Percentiles rank a stretch among this genome's conserved stretches.
Evolutionary conservation across 2,113 vertebrate species (phyloP).

Genomic region (Aldabrachelys gigantea): DNA sequence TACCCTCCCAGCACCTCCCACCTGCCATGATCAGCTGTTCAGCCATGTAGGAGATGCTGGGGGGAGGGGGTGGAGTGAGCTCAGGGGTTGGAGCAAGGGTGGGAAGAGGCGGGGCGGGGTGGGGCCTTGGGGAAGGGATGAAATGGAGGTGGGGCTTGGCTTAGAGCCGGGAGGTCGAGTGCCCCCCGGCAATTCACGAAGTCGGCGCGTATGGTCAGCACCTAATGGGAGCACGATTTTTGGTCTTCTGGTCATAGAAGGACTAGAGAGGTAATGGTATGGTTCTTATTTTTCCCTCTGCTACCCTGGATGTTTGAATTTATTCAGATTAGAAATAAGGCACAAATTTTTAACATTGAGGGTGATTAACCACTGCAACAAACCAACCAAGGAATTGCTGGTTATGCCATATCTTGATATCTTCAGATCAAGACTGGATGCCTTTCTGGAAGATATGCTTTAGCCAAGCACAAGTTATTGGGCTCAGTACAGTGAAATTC

Average conservation of each 20-base stretch:
- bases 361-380: not conserved
- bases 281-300: not conserved
- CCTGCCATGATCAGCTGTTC: too few species aligned
- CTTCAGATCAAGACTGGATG: not conserved
- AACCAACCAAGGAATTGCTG: not conserved
- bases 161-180: too few species aligned
- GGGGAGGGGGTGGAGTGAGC: too few species aligned
- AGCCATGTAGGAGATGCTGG: too few species aligned
- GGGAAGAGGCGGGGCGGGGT: too few species aligned
- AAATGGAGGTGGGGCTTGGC: too few species aligned
- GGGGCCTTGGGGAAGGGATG: too few species aligned
- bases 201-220: too few species aligned
- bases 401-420: not conserved
- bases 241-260: not conserved
- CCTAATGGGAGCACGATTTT: not conserved
- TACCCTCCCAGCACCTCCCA: too few species aligned
- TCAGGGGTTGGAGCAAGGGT: too few species aligned
- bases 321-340: not conserved
- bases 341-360: not conserved
- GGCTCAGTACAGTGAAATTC: not conserved
- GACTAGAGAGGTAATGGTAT: not conserved
- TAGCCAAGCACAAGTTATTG: not conserved
- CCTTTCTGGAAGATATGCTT: not conserved
- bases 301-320: not conserved
- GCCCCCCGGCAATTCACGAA: too few species aligned